phyloP scores from a whole-genome alignment of 2,888 invertebrate genomes.

The Chouioia cunea region DNA sequence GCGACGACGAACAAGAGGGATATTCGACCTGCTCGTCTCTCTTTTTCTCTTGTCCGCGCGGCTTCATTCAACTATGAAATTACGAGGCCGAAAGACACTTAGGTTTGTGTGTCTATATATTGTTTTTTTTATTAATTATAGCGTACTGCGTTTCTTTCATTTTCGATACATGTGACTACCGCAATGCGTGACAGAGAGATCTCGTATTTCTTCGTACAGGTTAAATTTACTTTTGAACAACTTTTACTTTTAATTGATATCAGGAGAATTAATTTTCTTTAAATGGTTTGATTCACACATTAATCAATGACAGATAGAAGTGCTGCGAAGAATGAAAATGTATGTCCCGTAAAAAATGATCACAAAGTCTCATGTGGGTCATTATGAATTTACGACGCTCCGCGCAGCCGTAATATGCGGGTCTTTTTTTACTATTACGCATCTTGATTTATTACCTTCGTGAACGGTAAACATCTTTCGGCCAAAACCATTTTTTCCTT shows the following conservation, averaged over 20 bases:
- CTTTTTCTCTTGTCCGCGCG: slow-evolving; percentile 36
- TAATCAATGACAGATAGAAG: slow-evolving; percentile 28
- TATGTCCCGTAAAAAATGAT: slow-evolving; percentile 32
- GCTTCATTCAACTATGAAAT: slow-evolving; percentile 54
- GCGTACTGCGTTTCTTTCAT: background rate
- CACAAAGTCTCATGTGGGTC: slow-evolving; percentile 37
- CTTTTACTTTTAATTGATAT: too few species aligned
- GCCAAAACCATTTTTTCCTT: too few species aligned
- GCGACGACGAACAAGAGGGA: slow-evolving; percentile 42
- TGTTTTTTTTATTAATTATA: too few species aligned
- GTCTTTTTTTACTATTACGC: slow-evolving; percentile 25
- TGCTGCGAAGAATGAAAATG: slow-evolving; percentile 6
- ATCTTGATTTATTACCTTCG: slow-evolving; percentile 23
- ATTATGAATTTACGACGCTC: slow-evolving; percentile 40
- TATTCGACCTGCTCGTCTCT: slow-evolving; percentile 18
- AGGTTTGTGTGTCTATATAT: background rate
- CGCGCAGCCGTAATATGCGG: slow-evolving; percentile 40
- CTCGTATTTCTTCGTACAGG: background rate
- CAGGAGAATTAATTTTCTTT: too few species aligned
- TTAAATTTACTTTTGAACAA: background rate
- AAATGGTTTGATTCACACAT: slow-evolving; percentile 11
- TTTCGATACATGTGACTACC: background rate
- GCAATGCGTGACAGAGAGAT: background rate
- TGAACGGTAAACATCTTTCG: too few species aligned
- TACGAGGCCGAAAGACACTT: slow-evolving; percentile 39